A percentile compares a stretch with the other conserved stretches of the same genome.
Conservation (phyloP, 2,113 vertebrate species). For the Cepphus grylle region DNA sequence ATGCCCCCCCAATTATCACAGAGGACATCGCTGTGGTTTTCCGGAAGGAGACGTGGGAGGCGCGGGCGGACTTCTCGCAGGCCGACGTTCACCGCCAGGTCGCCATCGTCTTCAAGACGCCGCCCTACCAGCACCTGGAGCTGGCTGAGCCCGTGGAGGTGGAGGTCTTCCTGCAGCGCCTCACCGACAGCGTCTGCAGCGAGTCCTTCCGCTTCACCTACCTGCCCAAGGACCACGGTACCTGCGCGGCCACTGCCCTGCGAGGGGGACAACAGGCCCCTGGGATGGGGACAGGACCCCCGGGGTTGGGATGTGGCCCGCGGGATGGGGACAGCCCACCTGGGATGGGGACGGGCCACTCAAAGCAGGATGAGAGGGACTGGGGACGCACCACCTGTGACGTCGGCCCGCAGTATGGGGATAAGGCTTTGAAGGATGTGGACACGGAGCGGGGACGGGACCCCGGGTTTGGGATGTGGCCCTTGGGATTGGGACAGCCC, state of each 20-base stretch:
- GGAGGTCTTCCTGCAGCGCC: slow-evolving; percentile 78
- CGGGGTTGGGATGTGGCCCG: neutral
- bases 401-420: neutral
- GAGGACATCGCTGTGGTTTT: slow-evolving; percentile 91
- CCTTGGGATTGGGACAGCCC: neutral
- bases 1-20: neutral
- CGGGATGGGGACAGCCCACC: neutral
- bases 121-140: slow-evolving; percentile 85
- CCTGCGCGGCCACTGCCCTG: rapidly evolving
- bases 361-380: neutral
- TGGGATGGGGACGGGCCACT: neutral
- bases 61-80: slow-evolving; percentile 87
- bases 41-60: slow-evolving; percentile 82
- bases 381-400: neutral
- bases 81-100: slow-evolving; percentile 92
- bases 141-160: slow-evolving; percentile 80
- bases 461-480: neutral
- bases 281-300: neutral
- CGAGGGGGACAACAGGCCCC: neutral
- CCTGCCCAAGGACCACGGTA: slow-evolving; percentile 81
- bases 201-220: slow-evolving; percentile 83
- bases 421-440: no score
- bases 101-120: slow-evolving; percentile 90
- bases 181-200: slow-evolving; percentile 88
- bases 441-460: neutral